A percentile compares a stretch with the other conserved stretches of the same genome.
Conservation (phyloP, 2,113 vertebrate species). For the Cololabis saira region DNA sequence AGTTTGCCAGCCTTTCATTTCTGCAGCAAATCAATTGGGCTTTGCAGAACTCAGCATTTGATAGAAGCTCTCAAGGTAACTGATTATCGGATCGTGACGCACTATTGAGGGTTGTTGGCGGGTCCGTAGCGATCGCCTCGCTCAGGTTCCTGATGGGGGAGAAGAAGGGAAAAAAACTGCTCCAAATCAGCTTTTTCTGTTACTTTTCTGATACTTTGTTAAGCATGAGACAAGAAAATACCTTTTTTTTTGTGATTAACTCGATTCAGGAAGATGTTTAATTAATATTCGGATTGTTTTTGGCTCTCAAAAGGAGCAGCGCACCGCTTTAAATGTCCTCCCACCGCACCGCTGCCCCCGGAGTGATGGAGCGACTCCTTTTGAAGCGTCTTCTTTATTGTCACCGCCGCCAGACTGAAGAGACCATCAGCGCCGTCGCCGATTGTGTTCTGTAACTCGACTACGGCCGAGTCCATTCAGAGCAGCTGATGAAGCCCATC, state of each 20-base stretch:
- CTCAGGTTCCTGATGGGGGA: constrained; percentile 25
- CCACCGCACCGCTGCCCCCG: background rate
- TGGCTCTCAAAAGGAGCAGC: constrained; percentile 39
- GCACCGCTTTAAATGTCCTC: constrained; percentile 1
- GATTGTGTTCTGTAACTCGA: constrained; percentile 4
- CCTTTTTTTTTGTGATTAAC: too few species aligned
- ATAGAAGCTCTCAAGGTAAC: constrained; percentile 58
- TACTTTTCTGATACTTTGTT: constrained; percentile 14
- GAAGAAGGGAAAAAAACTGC: background rate
- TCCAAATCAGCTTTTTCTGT: constrained; percentile 18
- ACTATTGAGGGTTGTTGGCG: constrained; percentile 51
- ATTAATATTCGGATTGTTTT: constrained; percentile 1
- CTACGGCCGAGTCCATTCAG: constrained; percentile 28
- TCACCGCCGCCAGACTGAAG: background rate
- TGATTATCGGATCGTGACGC: constrained; percentile 65
- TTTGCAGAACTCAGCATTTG: constrained; percentile 69
- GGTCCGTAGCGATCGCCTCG: constrained; percentile 16
- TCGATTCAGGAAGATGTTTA: too few species aligned
- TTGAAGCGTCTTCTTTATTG: constrained; percentile 23
- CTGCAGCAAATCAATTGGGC: constrained; percentile 71
- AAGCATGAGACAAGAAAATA: background rate
- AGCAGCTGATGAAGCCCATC: constrained; percentile 42
- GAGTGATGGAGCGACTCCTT: constrained; percentile 15
- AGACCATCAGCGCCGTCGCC: background rate
- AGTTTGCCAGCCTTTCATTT: constrained; percentile 66